phyloP scores from a whole-genome alignment of 2,113 vertebrate species.

The Epinephelus lanceolatus region DNA sequence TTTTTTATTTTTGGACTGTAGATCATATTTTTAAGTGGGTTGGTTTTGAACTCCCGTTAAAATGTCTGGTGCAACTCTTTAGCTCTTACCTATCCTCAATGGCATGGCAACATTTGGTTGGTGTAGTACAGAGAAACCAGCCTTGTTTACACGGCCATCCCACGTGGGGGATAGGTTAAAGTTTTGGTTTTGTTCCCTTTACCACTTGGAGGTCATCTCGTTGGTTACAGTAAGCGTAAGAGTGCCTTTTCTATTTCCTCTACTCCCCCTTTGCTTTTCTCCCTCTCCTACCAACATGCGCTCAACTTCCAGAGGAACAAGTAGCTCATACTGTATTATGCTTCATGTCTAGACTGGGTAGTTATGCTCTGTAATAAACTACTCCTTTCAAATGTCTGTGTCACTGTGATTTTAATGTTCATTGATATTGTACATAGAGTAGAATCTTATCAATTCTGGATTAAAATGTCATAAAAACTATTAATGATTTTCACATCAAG shows the following conservation, averaged over 20 bases:
- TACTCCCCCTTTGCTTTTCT: slow-evolving; percentile 44
- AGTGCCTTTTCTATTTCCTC: slow-evolving; percentile 89
- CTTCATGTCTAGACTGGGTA: slow-evolving; percentile 70
- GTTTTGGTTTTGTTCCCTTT: slow-evolving; percentile 50
- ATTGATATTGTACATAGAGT: background rate
- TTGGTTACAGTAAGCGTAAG: slow-evolving; percentile 85
- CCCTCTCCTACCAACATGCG: slow-evolving; percentile 39
- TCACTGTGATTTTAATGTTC: background rate
- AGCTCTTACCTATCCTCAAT: slow-evolving; percentile 58
- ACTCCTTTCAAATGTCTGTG: slow-evolving; percentile 41
- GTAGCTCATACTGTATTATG: slow-evolving; percentile 72
- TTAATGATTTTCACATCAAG: too few species aligned
- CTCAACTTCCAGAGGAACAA: slow-evolving; percentile 67
- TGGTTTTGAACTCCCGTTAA: slow-evolving; percentile 56
- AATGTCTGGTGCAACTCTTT: slow-evolving; percentile 57
- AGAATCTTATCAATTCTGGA: background rate
- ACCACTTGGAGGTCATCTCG: slow-evolving; percentile 63
- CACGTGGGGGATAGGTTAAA: slow-evolving; percentile 34
- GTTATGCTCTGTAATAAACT: slow-evolving; percentile 82
- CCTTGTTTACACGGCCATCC: slow-evolving; percentile 90
- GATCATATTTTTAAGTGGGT: slow-evolving; percentile 66
- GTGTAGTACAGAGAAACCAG: slow-evolving; percentile 99
- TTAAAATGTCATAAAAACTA: too few species aligned
- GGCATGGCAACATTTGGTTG: slow-evolving; percentile 86
- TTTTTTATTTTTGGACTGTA: slow-evolving; percentile 59